Evolutionary conservation across 2,797 vertebrate genomes (phyloP).

Genomic region (Rhynchonycteris naso): DNA sequence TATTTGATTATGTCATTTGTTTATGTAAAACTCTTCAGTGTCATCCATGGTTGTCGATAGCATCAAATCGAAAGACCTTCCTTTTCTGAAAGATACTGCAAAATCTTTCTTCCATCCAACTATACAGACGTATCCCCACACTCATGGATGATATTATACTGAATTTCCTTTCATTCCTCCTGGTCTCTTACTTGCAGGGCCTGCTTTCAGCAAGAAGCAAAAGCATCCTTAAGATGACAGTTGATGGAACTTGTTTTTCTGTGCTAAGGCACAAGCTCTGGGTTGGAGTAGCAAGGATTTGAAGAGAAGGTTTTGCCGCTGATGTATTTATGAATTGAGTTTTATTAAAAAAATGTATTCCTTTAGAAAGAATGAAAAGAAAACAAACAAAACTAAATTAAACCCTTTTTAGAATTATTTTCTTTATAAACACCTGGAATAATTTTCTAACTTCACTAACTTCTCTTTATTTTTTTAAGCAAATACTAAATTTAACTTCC

Average conservation of each 20-base stretch:
- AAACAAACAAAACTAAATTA: neutral
- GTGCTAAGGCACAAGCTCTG: neutral
- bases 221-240: neutral
- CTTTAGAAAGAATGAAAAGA: neutral
- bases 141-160: rapidly evolving
- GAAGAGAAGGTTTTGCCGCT: neutral
- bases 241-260: neutral
- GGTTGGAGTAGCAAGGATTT: neutral
- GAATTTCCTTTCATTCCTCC: neutral
- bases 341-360: neutral
- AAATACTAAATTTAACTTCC: neutral
- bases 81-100: neutral
- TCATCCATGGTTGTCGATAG: neutral
- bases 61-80: neutral
- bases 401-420: neutral
- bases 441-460: neutral
- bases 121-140: rapidly evolving
- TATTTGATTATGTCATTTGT: neutral
- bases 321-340: neutral
- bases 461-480: neutral
- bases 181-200: neutral
- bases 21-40: neutral
- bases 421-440: neutral
- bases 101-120: neutral
- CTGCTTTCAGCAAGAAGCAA: neutral